Conservation (phyloP, 2,113 vertebrate species). For the Lamprotornis superbus region DNA sequence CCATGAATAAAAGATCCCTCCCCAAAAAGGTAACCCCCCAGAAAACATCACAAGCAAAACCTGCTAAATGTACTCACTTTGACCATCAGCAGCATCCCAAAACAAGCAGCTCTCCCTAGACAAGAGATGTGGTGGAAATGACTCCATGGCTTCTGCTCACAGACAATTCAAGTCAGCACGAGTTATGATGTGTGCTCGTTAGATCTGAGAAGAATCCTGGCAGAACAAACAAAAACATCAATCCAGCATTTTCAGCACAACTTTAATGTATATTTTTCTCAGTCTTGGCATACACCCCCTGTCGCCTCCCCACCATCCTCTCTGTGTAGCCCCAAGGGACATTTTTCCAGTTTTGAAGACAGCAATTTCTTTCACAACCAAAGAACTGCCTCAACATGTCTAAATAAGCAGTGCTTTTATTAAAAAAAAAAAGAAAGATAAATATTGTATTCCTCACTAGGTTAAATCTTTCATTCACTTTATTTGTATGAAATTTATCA, state of each 20-base stretch:
- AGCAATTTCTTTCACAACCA: neutral
- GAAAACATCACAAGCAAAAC: neutral
- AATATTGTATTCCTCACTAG: neutral
- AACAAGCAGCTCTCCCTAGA: neutral
- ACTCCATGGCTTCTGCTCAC: rapidly evolving
- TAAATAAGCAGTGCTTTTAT: neutral
- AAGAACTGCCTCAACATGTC: constrained; percentile 3
- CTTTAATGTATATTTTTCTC: constrained; percentile 10
- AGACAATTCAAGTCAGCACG: neutral
- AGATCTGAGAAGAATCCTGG: neutral
- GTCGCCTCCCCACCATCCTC: neutral
- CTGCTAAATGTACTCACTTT: neutral
- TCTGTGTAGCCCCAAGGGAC: neutral
- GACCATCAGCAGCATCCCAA: neutral
- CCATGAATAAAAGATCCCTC: rapidly evolving
- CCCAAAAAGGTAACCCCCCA: neutral
- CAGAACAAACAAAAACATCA: neutral
- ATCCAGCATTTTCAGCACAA: neutral
- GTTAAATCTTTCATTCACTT: neutral
- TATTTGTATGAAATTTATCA: neutral
- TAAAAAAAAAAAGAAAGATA: neutral
- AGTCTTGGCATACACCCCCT: neutral
- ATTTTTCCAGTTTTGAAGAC: constrained; percentile 10
- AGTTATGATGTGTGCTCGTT: neutral
- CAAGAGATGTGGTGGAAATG: neutral